A percentile compares a stretch with the other conserved stretches of the same genome.
Evolutionary conservation across 2,797 vertebrate genomes (phyloP).

Genomic region (Enoplosus armatus): DNA sequence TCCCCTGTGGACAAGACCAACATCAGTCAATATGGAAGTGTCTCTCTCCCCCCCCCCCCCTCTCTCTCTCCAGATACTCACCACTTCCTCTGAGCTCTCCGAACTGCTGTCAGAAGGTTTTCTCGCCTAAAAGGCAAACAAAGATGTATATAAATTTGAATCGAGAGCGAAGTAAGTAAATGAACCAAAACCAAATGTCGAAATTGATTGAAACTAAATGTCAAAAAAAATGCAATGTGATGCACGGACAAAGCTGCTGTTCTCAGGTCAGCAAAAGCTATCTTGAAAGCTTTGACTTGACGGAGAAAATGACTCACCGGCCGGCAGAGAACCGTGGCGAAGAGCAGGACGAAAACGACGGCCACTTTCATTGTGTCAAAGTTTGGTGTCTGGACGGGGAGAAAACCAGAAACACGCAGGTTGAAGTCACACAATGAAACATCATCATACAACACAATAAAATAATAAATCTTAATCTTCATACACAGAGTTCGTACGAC

Average conservation of each 20-base stretch:
- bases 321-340: conserved; percentile 82
- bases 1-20: conserved; percentile 52
- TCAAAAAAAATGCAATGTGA: background rate
- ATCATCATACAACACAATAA: conserved; percentile 18
- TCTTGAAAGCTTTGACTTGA: background rate
- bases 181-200: background rate
- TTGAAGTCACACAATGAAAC: conserved; percentile 40
- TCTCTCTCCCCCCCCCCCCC: background rate
- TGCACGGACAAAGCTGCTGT: background rate
- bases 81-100: conserved; percentile 86
- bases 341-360: conserved; percentile 82
- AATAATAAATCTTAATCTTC: conserved; percentile 36
- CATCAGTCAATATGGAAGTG: background rate
- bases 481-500: background rate
- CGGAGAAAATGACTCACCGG: conserved; percentile 76
- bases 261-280: background rate
- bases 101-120: conserved; percentile 76
- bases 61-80: conserved; percentile 58
- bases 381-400: conserved; percentile 50
- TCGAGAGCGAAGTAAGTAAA: background rate
- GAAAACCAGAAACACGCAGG: conserved; percentile 34
- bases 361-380: conserved; percentile 84
- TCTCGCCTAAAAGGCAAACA: conserved; percentile 67
- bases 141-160: background rate
- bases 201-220: background rate